phyloP scores from a whole-genome alignment of 1,140 invertebrate species.

The Papilio polytes region DNA sequence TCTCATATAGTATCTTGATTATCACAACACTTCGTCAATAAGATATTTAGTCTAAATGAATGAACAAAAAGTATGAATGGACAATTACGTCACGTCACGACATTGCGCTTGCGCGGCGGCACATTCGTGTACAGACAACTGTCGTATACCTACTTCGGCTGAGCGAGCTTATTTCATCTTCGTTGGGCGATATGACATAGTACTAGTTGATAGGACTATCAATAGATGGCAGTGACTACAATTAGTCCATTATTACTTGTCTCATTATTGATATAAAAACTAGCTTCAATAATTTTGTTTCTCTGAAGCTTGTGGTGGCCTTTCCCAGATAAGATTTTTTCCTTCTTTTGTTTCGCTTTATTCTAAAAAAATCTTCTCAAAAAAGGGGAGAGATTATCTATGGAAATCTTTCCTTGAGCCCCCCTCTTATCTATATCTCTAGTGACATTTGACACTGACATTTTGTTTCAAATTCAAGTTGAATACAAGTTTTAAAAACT shows the following conservation, averaged over 20 bases:
- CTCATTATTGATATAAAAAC: neutral
- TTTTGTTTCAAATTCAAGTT: no score
- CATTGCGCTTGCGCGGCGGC: slow-evolving; percentile 77
- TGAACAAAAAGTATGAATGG: slow-evolving; percentile 83
- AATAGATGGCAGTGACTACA: slow-evolving; percentile 24
- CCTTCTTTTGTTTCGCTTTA: no score
- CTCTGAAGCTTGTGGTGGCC: no score
- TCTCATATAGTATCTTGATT: slow-evolving; percentile 57
- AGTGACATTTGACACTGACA: no score
- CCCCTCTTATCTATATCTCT: no score
- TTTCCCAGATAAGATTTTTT: no score
- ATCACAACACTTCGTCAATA: slow-evolving; percentile 66
- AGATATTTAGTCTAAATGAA: slow-evolving; percentile 75
- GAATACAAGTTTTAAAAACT: no score
- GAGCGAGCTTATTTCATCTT: slow-evolving; percentile 20
- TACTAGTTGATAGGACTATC: neutral
- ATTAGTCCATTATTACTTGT: neutral
- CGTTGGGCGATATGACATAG: neutral
- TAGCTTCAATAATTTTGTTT: neutral
- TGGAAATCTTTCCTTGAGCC: neutral
- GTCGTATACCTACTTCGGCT: slow-evolving; percentile 39
- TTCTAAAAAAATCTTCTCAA: no score
- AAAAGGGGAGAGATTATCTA: neutral
- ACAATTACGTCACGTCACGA: slow-evolving; percentile 82
- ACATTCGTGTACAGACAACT: slow-evolving; percentile 51